These are phyloP conservation scores for Lineus longissimus DNA, from an alignment of 1,140 invertebrate genomes.

Conservation along the genomic window DNA sequence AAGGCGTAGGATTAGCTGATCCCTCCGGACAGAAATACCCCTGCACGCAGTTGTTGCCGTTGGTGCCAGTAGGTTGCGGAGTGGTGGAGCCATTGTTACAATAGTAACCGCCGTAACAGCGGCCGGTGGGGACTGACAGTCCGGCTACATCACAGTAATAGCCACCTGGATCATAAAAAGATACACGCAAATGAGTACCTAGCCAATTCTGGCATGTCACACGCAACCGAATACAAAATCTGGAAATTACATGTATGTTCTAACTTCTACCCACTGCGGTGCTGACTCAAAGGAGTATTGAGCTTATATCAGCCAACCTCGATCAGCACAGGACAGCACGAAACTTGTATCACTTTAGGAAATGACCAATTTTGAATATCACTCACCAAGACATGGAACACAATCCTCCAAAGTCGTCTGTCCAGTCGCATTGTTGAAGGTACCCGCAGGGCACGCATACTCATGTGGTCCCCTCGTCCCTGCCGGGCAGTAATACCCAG, in stretches of 20 bases:
- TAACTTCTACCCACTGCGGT: too few relatives aligned
- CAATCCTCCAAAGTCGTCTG: slow-evolving; percentile 30
- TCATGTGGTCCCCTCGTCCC: slow-evolving; percentile 30
- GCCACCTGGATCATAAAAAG: slow-evolving; percentile 30
- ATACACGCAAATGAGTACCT: background rate
- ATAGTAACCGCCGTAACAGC: slow-evolving; percentile 40
- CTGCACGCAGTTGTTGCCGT: slow-evolving; percentile 27
- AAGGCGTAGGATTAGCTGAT: slow-evolving; percentile 29
- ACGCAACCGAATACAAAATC: too few relatives aligned
- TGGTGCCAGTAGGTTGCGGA: slow-evolving; percentile 25
- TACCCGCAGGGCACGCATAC: slow-evolving; percentile 38
- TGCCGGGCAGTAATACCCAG: slow-evolving; percentile 39
- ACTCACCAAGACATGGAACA: slow-evolving; percentile 36
- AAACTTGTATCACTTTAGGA: background rate
- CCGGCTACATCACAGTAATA: slow-evolving; percentile 32
- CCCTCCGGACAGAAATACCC: slow-evolving; percentile 39
- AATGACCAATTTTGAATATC: background rate
- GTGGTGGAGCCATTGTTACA: slow-evolving; percentile 33
- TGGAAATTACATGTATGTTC: too few relatives aligned
- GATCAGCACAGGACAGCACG: too few relatives aligned
- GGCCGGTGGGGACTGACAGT: slow-evolving; percentile 29
- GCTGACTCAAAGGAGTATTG: too few relatives aligned
- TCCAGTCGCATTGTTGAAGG: slow-evolving; percentile 40
- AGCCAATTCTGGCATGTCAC: background rate
- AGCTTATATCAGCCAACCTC: too few relatives aligned